These are phyloP conservation scores for Xerus inauris DNA, from an alignment of 2,113 vertebrate genomes.

Conservation along the genomic window DNA sequence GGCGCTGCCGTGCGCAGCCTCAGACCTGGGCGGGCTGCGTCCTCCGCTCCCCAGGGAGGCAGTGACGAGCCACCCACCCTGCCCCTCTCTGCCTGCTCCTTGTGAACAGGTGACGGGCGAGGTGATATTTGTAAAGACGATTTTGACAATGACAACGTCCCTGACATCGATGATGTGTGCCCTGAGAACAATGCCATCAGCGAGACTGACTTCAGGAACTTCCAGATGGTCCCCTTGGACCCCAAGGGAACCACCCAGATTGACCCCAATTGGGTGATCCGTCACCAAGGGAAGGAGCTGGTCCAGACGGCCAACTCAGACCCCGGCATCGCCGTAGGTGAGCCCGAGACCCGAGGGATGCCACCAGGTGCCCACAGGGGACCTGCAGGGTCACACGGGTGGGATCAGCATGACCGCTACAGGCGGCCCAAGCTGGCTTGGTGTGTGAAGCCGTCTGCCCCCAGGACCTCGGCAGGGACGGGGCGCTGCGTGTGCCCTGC, in stretches of 20 bases:
- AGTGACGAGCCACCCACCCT: accelerated
- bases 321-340: slow-evolving; percentile 98
- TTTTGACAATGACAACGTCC: slow-evolving; percentile 97
- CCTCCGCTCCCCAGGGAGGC: accelerated
- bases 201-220: slow-evolving; percentile 97
- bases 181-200: slow-evolving; percentile 97
- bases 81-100: not conserved
- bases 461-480: accelerated
- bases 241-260: slow-evolving; percentile 99
- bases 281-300: slow-evolving; percentile 97
- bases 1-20: accelerated
- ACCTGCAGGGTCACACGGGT: accelerated
- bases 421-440: accelerated
- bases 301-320: slow-evolving; percentile 99
- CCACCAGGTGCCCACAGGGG: accelerated
- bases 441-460: not conserved
- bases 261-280: slow-evolving; percentile 99
- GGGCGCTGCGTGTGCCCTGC: too few relatives aligned
- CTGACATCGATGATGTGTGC: slow-evolving; percentile 96
- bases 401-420: accelerated
- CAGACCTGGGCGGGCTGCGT: accelerated
- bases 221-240: slow-evolving; percentile 99
- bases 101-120: slow-evolving; percentile 92
- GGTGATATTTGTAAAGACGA: slow-evolving; percentile 98
- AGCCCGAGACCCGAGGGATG: slow-evolving; percentile 71